Evolutionary conservation across 2,113 vertebrate genomes (phyloP).

Genomic region (Sclerurus mexicanus): DNA sequence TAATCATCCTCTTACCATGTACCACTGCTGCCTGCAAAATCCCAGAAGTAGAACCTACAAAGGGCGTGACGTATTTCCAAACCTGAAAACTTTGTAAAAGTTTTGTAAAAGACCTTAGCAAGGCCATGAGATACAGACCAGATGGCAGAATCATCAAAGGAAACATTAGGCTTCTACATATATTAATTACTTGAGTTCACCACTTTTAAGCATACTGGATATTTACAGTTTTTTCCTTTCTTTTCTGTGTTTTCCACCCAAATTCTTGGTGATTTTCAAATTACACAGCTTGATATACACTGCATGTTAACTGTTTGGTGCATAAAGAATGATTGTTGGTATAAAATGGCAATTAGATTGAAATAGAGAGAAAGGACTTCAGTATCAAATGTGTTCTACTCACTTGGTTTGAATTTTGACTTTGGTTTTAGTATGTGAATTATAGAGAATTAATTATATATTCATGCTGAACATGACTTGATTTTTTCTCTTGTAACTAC

Average conservation of each 20-base stretch:
- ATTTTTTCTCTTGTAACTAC: background rate
- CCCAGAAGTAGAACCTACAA: background rate
- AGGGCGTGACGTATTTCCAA: background rate
- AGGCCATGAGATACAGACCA: background rate
- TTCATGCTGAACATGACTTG: background rate
- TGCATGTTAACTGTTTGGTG: accelerated
- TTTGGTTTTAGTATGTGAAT: background rate
- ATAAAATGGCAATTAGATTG: background rate
- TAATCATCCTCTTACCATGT: background rate
- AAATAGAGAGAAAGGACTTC: background rate
- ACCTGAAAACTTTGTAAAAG: background rate
- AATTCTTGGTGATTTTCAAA: background rate
- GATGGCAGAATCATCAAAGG: background rate
- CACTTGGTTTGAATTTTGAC: background rate
- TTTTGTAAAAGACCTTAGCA: background rate
- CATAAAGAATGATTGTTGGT: background rate
- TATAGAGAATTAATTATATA: background rate
- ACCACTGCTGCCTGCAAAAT: background rate
- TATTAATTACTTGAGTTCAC: background rate
- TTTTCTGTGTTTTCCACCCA: accelerated
- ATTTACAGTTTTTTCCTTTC: background rate
- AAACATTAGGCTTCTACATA: background rate
- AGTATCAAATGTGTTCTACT: background rate
- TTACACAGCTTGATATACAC: background rate
- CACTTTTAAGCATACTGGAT: background rate